These are phyloP conservation scores for Steinernema carpocapsae DNA, from an alignment of 2,888 invertebrate species.

Conservation along the genomic window DNA sequence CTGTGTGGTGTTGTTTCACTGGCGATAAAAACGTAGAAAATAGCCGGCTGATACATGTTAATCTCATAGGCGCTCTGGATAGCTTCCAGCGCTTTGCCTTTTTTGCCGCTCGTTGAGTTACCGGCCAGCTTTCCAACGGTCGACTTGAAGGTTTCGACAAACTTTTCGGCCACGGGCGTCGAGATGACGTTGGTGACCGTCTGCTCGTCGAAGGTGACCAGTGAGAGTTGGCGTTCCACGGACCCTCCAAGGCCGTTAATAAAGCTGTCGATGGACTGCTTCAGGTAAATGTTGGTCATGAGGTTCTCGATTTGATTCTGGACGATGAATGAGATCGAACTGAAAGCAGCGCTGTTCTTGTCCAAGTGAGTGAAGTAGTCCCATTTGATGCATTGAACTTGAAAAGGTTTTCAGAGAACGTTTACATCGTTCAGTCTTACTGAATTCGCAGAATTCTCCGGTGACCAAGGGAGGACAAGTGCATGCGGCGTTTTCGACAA, in stretches of 20 bases:
- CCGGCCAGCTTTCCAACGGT: background rate
- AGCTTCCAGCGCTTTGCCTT: slow-evolving; percentile 39
- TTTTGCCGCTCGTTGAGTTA: slow-evolving; percentile 35
- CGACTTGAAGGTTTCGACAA: slow-evolving; percentile 37
- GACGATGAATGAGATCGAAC: slow-evolving; percentile 47
- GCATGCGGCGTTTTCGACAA: slow-evolving; percentile 45
- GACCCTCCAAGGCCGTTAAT: slow-evolving; percentile 38
- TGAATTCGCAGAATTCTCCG: slow-evolving; percentile 49
- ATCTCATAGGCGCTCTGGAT: slow-evolving; percentile 43
- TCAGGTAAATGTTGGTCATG: slow-evolving; percentile 34
- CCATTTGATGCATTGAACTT: slow-evolving; percentile 45
- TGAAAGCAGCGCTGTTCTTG: slow-evolving; percentile 34
- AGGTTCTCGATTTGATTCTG: slow-evolving; percentile 45
- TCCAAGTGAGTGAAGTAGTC: slow-evolving; percentile 52
- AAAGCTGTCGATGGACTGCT: slow-evolving; percentile 43
- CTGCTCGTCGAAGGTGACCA: slow-evolving; percentile 51
- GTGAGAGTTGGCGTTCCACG: slow-evolving; percentile 47
- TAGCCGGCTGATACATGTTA: slow-evolving; percentile 44
- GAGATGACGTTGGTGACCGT: slow-evolving; percentile 41
- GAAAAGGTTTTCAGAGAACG: background rate
- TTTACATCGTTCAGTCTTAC: slow-evolving; percentile 17
- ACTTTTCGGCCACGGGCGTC: slow-evolving; percentile 41
- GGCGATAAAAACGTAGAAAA: slow-evolving; percentile 46
- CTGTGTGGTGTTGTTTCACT: slow-evolving; percentile 17
- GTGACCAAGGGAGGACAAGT: slow-evolving; percentile 43